Conservation (phyloP, 1,140 invertebrate genomes). For the Battus philenor region DNA sequence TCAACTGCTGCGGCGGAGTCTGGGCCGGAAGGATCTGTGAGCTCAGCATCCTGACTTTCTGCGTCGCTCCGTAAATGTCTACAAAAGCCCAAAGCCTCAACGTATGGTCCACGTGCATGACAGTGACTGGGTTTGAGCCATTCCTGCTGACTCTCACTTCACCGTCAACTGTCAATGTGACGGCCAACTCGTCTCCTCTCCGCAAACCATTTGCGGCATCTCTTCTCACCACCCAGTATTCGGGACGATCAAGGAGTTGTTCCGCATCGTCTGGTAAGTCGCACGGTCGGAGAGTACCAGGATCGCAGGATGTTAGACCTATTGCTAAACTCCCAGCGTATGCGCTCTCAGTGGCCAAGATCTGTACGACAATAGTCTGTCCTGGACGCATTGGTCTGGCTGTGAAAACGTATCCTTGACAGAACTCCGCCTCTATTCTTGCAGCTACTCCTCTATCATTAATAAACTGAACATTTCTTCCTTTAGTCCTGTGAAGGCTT, state of each 20-base stretch:
- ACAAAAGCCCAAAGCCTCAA: constrained; percentile 95
- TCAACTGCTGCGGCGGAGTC: constrained; percentile 48
- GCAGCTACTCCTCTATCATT: constrained; percentile 88
- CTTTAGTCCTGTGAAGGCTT: constrained; percentile 86
- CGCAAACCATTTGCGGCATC: constrained; percentile 91
- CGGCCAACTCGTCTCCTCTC: constrained; percentile 93
- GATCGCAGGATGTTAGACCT: constrained; percentile 96
- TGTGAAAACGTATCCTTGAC: constrained; percentile 96
- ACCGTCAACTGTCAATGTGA: constrained; percentile 88
- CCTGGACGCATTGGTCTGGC: constrained; percentile 88
- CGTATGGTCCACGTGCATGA: constrained; percentile 97
- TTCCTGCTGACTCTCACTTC: constrained; percentile 93
- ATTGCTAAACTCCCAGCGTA: constrained; percentile 93
- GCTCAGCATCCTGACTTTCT: constrained; percentile 81
- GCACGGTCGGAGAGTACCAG: constrained; percentile 80
- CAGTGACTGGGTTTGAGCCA: constrained; percentile 84
- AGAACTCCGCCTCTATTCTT: constrained; percentile 90
- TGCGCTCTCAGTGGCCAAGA: constrained; percentile 88
- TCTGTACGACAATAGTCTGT: constrained; percentile 91
- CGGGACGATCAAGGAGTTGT: constrained; percentile 92
- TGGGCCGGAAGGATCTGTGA: constrained; percentile 43
- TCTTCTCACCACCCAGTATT: constrained; percentile 98
- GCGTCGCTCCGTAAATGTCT: constrained; percentile 96
- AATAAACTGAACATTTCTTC: constrained; percentile 89
- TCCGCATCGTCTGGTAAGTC: constrained; percentile 96